Evolutionary conservation across 23 tunicate species (phyloP).

Genomic region (Trididemnum miniatum): DNA sequence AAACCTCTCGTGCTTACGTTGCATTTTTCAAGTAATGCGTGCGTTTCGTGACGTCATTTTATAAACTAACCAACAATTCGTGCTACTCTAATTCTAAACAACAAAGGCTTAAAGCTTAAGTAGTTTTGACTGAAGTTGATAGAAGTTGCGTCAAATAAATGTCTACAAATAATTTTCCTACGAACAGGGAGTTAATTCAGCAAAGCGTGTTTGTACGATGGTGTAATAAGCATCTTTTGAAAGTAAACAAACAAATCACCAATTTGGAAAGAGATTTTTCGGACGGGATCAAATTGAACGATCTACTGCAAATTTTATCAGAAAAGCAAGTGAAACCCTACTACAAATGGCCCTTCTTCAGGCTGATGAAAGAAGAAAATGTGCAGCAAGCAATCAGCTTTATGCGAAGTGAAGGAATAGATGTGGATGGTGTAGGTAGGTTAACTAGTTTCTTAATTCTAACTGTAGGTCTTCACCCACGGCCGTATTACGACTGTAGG

Average conservation of each 20-base stretch:
- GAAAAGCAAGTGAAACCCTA: conserved; percentile 74
- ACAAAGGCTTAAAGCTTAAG: too few relatives aligned
- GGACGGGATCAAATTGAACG: conserved; percentile 86
- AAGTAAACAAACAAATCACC: conserved; percentile 80
- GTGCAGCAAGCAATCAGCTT: conserved; percentile 85
- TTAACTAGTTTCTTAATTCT: neutral
- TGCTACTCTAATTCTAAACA: too few relatives aligned
- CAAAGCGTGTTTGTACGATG: conserved; percentile 95
- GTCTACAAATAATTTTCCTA: too few relatives aligned
- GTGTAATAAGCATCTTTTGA: conserved; percentile 98
- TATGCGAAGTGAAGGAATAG: conserved; percentile 76
- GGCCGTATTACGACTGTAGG: too few relatives aligned
- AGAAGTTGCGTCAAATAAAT: too few relatives aligned
- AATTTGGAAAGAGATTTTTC: conserved; percentile 82
- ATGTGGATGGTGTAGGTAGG: conserved; percentile 94
- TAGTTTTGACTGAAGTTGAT: too few relatives aligned
- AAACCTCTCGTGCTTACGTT: too few relatives aligned
- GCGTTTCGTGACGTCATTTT: too few relatives aligned
- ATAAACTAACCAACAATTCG: too few relatives aligned
- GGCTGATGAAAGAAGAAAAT: conserved; percentile 96
- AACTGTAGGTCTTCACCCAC: too few relatives aligned
- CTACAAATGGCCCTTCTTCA: conserved; percentile 89
- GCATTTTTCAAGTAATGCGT: too few relatives aligned
- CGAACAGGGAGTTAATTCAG: too few relatives aligned
- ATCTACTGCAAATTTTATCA: conserved; percentile 81